Conservation (phyloP, 2,888 invertebrate genomes). For the Abscondita cerata region DNA sequence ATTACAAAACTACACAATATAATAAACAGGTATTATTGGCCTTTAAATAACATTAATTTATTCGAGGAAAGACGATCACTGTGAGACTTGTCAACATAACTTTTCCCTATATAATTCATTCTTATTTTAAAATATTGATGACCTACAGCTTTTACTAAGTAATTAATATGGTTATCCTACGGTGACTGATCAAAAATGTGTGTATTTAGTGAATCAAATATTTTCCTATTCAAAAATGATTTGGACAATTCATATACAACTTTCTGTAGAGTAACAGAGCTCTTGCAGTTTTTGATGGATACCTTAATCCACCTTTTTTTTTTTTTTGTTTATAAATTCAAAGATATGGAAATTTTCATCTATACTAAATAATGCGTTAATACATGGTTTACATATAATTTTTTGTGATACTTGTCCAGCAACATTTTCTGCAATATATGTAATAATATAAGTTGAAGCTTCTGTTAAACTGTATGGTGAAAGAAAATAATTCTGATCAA, state of each 20-base stretch:
- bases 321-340: too few species aligned
- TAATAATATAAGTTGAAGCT: constrained; percentile 2
- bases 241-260: constrained; percentile 1
- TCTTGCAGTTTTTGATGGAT: background rate
- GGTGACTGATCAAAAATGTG: constrained; percentile 2
- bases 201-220: constrained; percentile 4
- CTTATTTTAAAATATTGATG: constrained; percentile 2
- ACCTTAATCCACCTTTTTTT: too few species aligned
- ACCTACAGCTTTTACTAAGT: background rate
- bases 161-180: constrained; percentile 1
- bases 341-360: background rate
- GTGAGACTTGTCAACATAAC: too few species aligned
- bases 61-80: too few species aligned
- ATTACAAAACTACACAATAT: too few species aligned
- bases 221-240: background rate
- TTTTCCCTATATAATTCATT: background rate
- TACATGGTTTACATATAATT: constrained; percentile 4
- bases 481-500: background rate
- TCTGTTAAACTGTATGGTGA: constrained; percentile 1
- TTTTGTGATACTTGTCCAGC: background rate
- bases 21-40: too few species aligned
- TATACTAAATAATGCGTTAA: background rate
- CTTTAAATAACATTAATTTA: too few species aligned
- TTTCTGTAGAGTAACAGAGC: constrained; percentile 1
- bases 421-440: constrained; percentile 1